Evolutionary conservation across 2,113 vertebrate species (phyloP).

Genomic region (Camarhynchus parvulus): DNA sequence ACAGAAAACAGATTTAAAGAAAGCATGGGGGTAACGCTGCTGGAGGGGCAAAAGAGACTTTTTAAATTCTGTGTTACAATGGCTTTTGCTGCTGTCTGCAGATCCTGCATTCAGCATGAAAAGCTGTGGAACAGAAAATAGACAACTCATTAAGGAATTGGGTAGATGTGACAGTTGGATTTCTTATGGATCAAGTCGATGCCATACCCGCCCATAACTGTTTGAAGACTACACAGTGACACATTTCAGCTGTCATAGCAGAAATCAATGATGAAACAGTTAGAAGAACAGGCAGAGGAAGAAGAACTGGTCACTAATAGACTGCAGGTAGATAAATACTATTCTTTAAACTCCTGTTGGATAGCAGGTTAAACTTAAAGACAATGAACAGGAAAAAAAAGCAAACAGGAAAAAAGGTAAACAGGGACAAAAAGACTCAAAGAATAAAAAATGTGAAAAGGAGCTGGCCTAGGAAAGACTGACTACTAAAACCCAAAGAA

Average conservation of each 20-base stretch:
- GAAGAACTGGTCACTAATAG: constrained; percentile 44
- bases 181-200: constrained; percentile 26
- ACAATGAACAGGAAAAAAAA: not conserved
- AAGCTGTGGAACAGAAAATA: constrained; percentile 19
- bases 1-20: not conserved
- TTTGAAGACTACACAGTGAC: constrained; percentile 48
- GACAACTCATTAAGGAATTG: constrained; percentile 51
- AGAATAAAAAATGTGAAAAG: not conserved
- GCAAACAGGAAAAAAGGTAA: not conserved
- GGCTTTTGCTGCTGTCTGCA: constrained; percentile 27
- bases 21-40: not conserved
- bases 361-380: constrained; percentile 1
- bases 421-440: not conserved
- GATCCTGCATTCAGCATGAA: constrained; percentile 1
- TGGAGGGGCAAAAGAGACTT: not conserved
- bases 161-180: constrained; percentile 22
- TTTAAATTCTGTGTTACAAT: not conserved
- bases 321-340: not conserved
- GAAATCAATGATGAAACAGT: constrained; percentile 59
- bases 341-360: not conserved
- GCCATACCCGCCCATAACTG: not conserved
- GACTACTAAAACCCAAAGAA: not conserved
- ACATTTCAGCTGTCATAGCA: not conserved
- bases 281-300: constrained; percentile 4
- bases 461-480: not conserved